phyloP scores from a whole-genome alignment of 2,888 invertebrate genomes.

The Nephrotoma flavescens region DNA sequence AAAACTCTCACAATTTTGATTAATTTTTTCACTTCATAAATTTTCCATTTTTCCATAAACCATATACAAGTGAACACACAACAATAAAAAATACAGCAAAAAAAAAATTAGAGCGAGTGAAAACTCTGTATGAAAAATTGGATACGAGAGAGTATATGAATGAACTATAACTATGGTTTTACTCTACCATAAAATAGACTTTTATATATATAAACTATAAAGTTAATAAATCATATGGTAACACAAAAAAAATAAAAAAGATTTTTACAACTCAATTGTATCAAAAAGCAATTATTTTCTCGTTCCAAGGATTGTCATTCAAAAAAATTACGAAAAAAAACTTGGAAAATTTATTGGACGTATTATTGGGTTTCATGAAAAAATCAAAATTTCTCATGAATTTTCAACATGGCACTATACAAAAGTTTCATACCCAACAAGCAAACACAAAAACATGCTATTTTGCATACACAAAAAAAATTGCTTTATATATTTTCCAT shows the following conservation, averaged over 20 bases:
- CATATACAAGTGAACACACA: neutral
- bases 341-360: neutral
- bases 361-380: neutral
- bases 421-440: neutral
- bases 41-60: neutral
- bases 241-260: neutral
- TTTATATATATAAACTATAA: neutral
- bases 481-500: neutral
- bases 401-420: neutral
- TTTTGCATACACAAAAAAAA: neutral
- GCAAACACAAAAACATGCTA: neutral
- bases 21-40: neutral
- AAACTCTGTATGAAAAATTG: neutral
- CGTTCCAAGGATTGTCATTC: neutral
- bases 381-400: neutral
- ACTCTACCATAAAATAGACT: neutral
- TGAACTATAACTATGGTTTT: neutral
- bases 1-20: neutral
- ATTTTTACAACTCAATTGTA: neutral
- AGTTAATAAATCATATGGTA: neutral
- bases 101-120: neutral
- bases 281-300: neutral
- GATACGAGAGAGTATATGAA: neutral
- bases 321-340: neutral
- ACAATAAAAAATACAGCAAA: neutral